Evolutionary conservation across 1,140 invertebrate genomes (phyloP).

Genomic region (Drosophila pachea): DNA sequence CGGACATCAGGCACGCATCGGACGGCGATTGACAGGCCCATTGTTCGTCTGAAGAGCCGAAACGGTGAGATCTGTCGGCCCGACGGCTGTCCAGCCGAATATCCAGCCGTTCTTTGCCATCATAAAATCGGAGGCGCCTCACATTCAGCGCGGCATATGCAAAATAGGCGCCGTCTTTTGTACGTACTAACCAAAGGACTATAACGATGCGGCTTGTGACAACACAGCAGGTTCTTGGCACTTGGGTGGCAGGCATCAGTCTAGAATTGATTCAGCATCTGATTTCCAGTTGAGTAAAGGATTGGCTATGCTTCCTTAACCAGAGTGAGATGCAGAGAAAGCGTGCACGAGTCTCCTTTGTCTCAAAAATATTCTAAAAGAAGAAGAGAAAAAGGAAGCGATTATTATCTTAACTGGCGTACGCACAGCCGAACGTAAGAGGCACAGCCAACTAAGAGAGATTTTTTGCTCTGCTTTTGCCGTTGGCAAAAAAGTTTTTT

Average conservation of each 20-base stretch:
- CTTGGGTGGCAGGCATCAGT: constrained; percentile 8
- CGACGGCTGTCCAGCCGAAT: not conserved
- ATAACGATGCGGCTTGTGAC: not conserved
- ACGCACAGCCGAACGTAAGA: too few relatives aligned
- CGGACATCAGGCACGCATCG: constrained; percentile 60
- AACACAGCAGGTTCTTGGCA: constrained; percentile 11
- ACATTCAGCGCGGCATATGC: constrained; percentile 23
- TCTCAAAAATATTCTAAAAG: too few relatives aligned
- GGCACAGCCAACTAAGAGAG: too few relatives aligned
- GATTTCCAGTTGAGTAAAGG: too few relatives aligned
- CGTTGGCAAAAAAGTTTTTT: too few relatives aligned
- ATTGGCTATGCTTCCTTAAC: too few relatives aligned
- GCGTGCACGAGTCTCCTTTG: too few relatives aligned
- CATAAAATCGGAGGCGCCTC: constrained; percentile 59
- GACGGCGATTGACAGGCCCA: constrained; percentile 52
- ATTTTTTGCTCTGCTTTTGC: too few relatives aligned
- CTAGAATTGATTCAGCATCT: not conserved
- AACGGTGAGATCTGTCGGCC: not conserved
- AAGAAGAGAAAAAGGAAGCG: too few relatives aligned
- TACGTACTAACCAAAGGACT: not conserved
- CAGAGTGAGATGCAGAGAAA: too few relatives aligned
- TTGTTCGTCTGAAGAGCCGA: constrained; percentile 44
- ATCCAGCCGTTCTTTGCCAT: not conserved
- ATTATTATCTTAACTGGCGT: too few relatives aligned
- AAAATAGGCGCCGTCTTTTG: constrained; percentile 30